Base-by-base conservation (phyloP, 92 coral and sea anemone genomes). In the Muricea muricata region DNA sequence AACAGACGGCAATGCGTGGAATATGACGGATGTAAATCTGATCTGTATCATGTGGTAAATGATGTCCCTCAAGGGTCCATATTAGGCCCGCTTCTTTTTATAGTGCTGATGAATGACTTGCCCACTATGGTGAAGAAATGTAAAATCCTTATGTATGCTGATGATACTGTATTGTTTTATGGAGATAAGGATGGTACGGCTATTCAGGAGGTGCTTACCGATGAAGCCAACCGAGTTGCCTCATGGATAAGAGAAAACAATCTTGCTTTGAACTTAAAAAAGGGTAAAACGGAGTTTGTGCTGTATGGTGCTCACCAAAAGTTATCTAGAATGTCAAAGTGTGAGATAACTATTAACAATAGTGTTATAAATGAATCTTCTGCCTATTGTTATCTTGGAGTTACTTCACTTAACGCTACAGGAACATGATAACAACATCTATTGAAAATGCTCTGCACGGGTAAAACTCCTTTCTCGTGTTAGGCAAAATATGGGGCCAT, bases 1-100 rank as follows among this genome's bases (percentile, higher is more conserved):
- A 55, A 20, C 24, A 55, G 65, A 55, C 65, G 65, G 65, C 65
- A 55, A 20, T 55, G 24, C 23, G 65, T 55, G 65, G 65, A 55
- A 55, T 55, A 20, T 55, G 65, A 55, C 24, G 23, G 23, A 5
- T 55, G 65, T n/a, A 55, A 55, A 55, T 55, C 65, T 55, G 65
- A 55, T 55, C 9, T 55, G 6, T 7, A 55, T 8, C 24, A 55
- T 55, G 65, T 20, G 65, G 65, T 55, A 55, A 55, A 55, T 55
- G 65, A 21, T 55, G 65, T 55, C 6, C 65, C 65, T 55, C 65
- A 55, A 55, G 65, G 65, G 65, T 55, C 65, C 24, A 55, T 55
- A n/a, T 55, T 55, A 20, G 65, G 65, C 65, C 65, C 65, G 24
- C 65, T 55, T 55, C 65, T 55, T 55, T 55, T 55, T 20, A 55